Conservation (phyloP, 1,140 invertebrate species). For the Drosophila lacertosa region DNA sequence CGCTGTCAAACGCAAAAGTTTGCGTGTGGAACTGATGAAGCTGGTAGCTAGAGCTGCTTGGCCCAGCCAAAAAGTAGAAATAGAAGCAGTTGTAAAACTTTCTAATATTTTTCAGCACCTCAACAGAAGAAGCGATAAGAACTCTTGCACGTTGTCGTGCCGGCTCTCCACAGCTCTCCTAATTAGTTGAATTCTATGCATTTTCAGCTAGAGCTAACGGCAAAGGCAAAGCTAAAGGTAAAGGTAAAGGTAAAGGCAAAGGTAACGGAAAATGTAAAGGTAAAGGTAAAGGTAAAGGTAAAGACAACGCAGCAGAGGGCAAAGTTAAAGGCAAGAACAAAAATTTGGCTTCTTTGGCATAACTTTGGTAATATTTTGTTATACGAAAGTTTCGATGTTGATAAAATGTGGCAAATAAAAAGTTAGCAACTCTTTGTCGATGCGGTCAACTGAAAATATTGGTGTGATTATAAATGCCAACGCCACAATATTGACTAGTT, state of each 20-base stretch:
- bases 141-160: constrained; percentile 60
- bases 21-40: constrained; percentile 32
- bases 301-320: not conserved
- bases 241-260: constrained; percentile 46
- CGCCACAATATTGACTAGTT: constrained; percentile 13
- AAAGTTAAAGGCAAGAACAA: constrained; percentile 7
- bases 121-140: constrained; percentile 67
- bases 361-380: constrained; percentile 79
- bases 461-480: constrained; percentile 45
- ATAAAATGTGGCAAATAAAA: constrained; percentile 80
- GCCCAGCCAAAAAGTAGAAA: too few relatives aligned
- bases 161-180: constrained; percentile 47
- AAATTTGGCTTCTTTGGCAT: constrained; percentile 67
- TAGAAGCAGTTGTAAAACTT: constrained; percentile 57
- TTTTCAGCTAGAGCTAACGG: constrained; percentile 34
- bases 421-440: constrained; percentile 55
- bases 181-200: constrained; percentile 79
- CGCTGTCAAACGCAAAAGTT: constrained; percentile 73
- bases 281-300: not conserved
- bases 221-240: constrained; percentile 24
- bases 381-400: constrained; percentile 71
- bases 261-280: constrained; percentile 30
- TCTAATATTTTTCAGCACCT: constrained; percentile 81
- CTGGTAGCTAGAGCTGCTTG: constrained; percentile 7
- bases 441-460: constrained; percentile 32